These are phyloP conservation scores for Catostomus latipinnis DNA, from an alignment of 2,797 vertebrate species.

Conservation along the genomic window DNA sequence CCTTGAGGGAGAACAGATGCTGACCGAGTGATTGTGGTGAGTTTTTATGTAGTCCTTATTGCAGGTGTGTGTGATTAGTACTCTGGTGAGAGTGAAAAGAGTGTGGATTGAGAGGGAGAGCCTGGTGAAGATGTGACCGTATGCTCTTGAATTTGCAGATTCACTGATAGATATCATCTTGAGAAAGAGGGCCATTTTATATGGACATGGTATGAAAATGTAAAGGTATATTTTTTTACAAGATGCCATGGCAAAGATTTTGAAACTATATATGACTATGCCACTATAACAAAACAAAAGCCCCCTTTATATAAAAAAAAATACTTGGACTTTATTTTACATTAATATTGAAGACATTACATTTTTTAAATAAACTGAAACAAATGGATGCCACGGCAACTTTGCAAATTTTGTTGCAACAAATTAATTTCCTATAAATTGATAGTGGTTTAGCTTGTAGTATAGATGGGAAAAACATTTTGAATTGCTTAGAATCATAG, in stretches of 20 bases:
- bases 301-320: conserved; percentile 1
- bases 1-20: too few relatives aligned
- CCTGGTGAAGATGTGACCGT: too few relatives aligned
- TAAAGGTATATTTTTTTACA: conserved; percentile 84
- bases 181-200: conserved; percentile 86
- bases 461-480: conserved; percentile 66
- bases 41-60: too few relatives aligned
- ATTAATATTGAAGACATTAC: conserved; percentile 7
- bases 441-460: conserved; percentile 63
- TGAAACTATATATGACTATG: conserved; percentile 50
- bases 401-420: conserved; percentile 68
- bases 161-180: conserved; percentile 88
- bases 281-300: background rate
- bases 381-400: conserved; percentile 78
- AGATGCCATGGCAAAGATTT: conserved; percentile 84
- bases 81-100: too few relatives aligned
- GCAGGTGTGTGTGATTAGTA: too few relatives aligned
- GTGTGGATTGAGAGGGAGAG: too few relatives aligned
- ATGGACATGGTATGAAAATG: conserved; percentile 88
- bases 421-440: conserved; percentile 60
- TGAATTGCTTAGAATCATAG: conserved; percentile 10
- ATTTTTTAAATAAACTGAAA: conserved; percentile 10
- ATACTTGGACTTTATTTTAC: background rate
- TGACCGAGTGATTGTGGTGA: too few relatives aligned
- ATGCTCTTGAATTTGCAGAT: conserved; percentile 86